Evolutionary conservation across 2,888 invertebrate genomes (phyloP).

Genomic region (Gandaritis pyraliata): DNA sequence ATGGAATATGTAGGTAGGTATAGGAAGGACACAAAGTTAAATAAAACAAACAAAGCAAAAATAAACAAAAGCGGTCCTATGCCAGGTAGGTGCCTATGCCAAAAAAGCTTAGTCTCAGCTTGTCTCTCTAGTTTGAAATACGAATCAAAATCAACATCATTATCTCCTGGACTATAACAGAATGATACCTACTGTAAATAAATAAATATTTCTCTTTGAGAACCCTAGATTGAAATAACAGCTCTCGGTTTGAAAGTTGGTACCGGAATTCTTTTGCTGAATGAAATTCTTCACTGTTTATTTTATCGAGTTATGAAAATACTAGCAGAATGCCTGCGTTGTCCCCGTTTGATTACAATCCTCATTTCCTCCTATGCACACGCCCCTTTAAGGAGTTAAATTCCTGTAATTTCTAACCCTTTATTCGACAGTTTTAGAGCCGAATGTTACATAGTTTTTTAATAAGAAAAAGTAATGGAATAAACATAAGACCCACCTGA

Average conservation of each 20-base stretch:
- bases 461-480: too few relatives aligned
- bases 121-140: too few relatives aligned
- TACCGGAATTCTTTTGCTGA: slow-evolving; percentile 25
- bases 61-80: too few relatives aligned
- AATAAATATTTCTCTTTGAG: slow-evolving; percentile 40
- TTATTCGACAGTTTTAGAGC: background rate
- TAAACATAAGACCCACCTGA: too few relatives aligned
- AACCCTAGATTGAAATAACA: slow-evolving; percentile 39
- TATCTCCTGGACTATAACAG: slow-evolving; percentile 23
- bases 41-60: too few relatives aligned
- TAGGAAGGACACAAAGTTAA: too few relatives aligned
- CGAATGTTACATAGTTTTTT: too few relatives aligned
- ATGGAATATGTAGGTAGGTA: too few relatives aligned
- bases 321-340: slow-evolving; percentile 1
- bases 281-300: slow-evolving; percentile 24
- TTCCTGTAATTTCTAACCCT: background rate
- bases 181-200: slow-evolving; percentile 36
- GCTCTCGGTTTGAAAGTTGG: slow-evolving; percentile 29
- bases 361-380: background rate
- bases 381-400: background rate
- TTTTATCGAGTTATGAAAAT: slow-evolving; percentile 4
- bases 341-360: background rate
- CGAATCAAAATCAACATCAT: background rate
- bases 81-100: too few relatives aligned
- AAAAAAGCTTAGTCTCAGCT: too few relatives aligned